Evolutionary conservation across 2,797 vertebrate genomes (phyloP).

Genomic region (Betta splendens): DNA sequence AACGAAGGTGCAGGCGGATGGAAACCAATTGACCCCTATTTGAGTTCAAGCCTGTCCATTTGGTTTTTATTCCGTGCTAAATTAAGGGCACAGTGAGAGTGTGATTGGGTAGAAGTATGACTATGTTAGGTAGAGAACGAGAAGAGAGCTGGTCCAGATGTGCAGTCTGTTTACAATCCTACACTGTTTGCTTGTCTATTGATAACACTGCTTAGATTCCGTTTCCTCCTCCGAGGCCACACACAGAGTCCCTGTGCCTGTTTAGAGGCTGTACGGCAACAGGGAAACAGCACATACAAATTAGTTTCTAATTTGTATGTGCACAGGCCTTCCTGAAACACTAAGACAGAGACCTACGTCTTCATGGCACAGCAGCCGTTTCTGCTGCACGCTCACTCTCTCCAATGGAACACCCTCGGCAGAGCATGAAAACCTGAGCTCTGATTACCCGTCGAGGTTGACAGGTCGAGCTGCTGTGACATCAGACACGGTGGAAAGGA

Average conservation of each 20-base stretch:
- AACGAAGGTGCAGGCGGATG: slow-evolving; percentile 36
- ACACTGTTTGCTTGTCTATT: slow-evolving; percentile 50
- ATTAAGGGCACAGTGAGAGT: slow-evolving; percentile 49
- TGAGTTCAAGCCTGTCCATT: slow-evolving; percentile 38
- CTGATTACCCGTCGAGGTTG: slow-evolving; percentile 35
- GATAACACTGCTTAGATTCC: slow-evolving; percentile 42
- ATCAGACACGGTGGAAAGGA: neutral
- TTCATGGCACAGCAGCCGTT: slow-evolving; percentile 15
- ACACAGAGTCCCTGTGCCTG: slow-evolving; percentile 28
- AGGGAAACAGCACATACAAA: slow-evolving; percentile 1
- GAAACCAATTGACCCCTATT: slow-evolving; percentile 49
- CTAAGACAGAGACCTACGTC: slow-evolving; percentile 52
- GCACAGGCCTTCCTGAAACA: slow-evolving; percentile 43
- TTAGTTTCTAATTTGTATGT: too few species aligned
- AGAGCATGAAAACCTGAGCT: slow-evolving; percentile 44
- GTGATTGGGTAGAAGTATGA: slow-evolving; percentile 37
- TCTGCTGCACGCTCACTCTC: slow-evolving; percentile 26
- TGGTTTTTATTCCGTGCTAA: slow-evolving; percentile 53
- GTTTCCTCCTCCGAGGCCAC: slow-evolving; percentile 54
- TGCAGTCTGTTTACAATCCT: slow-evolving; percentile 40
- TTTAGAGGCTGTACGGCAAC: neutral
- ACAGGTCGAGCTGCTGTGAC: too few species aligned
- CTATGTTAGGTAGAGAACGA: slow-evolving; percentile 3
- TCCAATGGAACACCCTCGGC: neutral
- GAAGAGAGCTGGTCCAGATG: slow-evolving; percentile 24